Evolutionary conservation across 2,888 invertebrate genomes (phyloP), one percentile per base, ranked within the genome.

Genomic region (Epirrhoe alternata): DNA sequence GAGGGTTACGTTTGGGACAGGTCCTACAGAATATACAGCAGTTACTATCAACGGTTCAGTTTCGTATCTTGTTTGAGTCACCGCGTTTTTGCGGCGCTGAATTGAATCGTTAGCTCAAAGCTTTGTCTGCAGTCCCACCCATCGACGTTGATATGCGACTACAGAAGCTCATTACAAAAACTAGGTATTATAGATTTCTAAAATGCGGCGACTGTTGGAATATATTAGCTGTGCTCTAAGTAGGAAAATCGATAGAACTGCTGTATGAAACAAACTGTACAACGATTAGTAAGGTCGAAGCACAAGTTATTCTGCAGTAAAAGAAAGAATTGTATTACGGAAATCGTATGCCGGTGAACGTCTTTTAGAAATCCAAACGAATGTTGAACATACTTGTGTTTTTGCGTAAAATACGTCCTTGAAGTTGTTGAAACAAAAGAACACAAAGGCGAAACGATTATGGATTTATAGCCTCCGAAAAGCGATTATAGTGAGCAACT

Each of bases 1-100:
- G 77, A 74, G 76, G 78, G 78, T 74, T 77, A 76, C 74, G 81
- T 77, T 80, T 79, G 84, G 85, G 86, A 86, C 88, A 83, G 86
- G 88, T 87, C 86, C 56, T 58, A 59, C 58, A 64, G 64, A 54
- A 24, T 58, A 54, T 0, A 8, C n/a, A 55, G 17, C n/a, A 61
- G 61, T 42, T n/a, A 7, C 3, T 17, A 42, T 12, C 5, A 7
- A 31, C 24, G 57, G 47, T 10, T 51, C 50, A 38, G 30, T 6
- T 59, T 51, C 45, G 31, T 35, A 49, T 14, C 38, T 59, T 57
- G 58, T 49, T 74, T 77, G 78, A 78, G 62, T 59, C 58, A 69
- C 64, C 67, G 67, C 74, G 76, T 77, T 77, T 75, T 77, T 78
- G 74, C 68, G 64, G 57, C 68, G 73, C 47, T 54, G 65, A 59